Conservation (phyloP, 1,140 invertebrate species). For the Musca domestica region DNA sequence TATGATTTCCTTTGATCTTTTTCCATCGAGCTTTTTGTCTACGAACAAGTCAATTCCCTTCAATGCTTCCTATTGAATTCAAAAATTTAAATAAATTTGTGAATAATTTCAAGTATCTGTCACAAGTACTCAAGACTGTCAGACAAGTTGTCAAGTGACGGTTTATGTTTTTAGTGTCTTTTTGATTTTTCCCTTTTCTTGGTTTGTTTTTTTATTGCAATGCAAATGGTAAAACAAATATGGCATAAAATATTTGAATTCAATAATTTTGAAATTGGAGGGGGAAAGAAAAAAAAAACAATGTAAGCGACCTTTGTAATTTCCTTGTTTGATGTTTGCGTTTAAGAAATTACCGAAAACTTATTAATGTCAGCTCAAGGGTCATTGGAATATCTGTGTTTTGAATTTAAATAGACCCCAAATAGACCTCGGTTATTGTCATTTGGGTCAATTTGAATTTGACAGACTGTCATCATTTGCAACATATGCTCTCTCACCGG, state of each 20-base stretch:
- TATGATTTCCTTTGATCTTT: no score
- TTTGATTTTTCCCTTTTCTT: background rate
- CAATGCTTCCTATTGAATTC: no score
- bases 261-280: background rate
- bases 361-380: conserved; percentile 10
- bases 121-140: conserved; percentile 6
- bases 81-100: no score
- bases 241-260: background rate
- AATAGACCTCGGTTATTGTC: background rate
- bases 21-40: no score
- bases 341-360: background rate
- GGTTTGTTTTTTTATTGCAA: conserved; percentile 5
- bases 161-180: conserved; percentile 4
- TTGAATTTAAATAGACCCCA: background rate
- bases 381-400: background rate
- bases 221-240: background rate
- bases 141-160: conserved; percentile 18
- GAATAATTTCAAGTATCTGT: no score
- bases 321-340: background rate
- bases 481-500: background rate
- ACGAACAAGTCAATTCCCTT: no score
- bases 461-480: conserved; percentile 1
- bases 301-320: background rate
- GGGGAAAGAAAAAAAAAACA: background rate
- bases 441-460: conserved; percentile 10